phyloP scores from a whole-genome alignment of 1,140 invertebrate genomes.

The Conus ventricosus region DNA sequence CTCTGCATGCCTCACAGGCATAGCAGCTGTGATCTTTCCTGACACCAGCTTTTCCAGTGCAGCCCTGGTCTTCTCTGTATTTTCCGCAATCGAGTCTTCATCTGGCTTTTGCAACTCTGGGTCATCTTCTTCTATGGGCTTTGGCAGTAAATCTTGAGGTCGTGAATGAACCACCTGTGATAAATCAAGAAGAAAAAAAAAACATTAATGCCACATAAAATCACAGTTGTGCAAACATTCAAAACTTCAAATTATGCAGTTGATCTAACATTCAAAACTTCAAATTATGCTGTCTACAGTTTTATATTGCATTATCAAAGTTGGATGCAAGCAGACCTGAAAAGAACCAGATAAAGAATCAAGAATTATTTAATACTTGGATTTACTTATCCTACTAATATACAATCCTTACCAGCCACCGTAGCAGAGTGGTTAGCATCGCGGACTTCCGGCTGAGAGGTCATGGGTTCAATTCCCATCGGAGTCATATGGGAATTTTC shows the following conservation, averaged over 20 bases:
- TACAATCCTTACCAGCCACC: no score
- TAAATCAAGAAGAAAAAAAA: not conserved
- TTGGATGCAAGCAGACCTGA: no score
- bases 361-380: no score
- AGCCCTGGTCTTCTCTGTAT: slow-evolving; percentile 72
- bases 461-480: no score
- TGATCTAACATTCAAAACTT: no score
- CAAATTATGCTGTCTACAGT: no score
- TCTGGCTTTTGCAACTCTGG: slow-evolving; percentile 89
- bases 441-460: no score
- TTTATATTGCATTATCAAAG: no score
- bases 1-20: slow-evolving; percentile 94
- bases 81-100: slow-evolving; percentile 87
- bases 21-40: slow-evolving; percentile 84
- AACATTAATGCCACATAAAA: not conserved
- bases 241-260: not conserved
- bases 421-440: no score
- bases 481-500: no score
- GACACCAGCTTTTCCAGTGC: slow-evolving; percentile 73
- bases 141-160: slow-evolving; percentile 92
- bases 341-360: no score
- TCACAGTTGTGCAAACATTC: not conserved
- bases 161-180: slow-evolving; percentile 95
- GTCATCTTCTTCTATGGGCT: slow-evolving; percentile 94
- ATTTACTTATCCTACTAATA: no score